Evolutionary conservation across 2,797 vertebrate species (phyloP).

Genomic region (Leptoclinus maculatus): DNA sequence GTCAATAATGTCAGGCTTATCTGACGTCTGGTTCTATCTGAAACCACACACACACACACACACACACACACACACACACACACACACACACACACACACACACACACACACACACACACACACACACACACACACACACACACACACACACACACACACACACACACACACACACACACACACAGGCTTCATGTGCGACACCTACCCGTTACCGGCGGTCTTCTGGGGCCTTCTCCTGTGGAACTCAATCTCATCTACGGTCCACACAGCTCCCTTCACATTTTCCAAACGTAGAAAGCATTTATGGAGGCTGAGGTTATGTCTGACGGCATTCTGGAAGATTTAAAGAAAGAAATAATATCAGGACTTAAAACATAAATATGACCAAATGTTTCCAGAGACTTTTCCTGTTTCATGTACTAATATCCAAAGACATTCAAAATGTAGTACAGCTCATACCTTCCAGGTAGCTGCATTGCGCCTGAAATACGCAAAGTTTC

Average conservation of each 20-base stretch:
- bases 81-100: too few species aligned
- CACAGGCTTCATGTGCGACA: background rate
- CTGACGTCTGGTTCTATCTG: slow-evolving; percentile 15
- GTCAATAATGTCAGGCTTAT: slow-evolving; percentile 30
- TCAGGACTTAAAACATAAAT: background rate
- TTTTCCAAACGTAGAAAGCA: slow-evolving; percentile 99
- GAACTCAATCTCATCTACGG: slow-evolving; percentile 98
- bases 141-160: background rate
- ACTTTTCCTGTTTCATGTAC: background rate
- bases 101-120: background rate
- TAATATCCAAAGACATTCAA: background rate
- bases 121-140: background rate
- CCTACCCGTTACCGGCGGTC: slow-evolving; percentile 90
- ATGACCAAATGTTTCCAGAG: background rate
- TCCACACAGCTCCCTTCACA: slow-evolving; percentile 99
- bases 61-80: too few species aligned
- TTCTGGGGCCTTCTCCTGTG: slow-evolving; percentile 99
- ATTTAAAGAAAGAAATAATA: background rate
- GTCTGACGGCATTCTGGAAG: slow-evolving; percentile 96
- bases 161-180: too few species aligned
- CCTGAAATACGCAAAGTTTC: slow-evolving; percentile 98
- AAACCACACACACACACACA: background rate
- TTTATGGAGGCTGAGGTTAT: slow-evolving; percentile 99
- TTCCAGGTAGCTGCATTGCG: slow-evolving; percentile 99
- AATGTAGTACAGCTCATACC: slow-evolving; percentile 77